Evolutionary conservation across 2,797 vertebrate species (phyloP), one percentile per base, ranked within the genome.

Genomic region (Tapirus indicus): DNA sequence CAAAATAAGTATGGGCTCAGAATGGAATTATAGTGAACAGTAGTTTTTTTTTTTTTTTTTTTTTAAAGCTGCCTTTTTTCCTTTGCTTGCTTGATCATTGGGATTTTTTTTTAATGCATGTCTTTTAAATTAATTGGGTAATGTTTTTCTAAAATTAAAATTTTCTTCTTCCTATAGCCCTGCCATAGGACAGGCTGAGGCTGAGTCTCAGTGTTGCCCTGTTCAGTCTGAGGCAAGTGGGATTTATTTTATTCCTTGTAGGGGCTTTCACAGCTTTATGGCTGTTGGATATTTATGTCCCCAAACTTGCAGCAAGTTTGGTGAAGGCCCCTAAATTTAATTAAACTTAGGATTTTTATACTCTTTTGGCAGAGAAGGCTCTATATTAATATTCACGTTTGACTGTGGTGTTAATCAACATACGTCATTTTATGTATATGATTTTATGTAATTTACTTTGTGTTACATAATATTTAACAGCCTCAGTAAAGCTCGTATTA

Each of bases 271-370:
- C 99, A 99, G 99, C 99, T 99, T 98, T 98, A 98, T 98, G 96
- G 99, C 99, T 99, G 99, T 99, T 99, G 99, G 99, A 99, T 99
- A 98, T 98, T 98, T 98, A 94, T 99, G 99, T 99, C 99, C 99
- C 99, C 99, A 99, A 99, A 99, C 99, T 99, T 99, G 99, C 96
- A 99, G 99, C 99, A 99, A 99, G 99, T 99, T 99, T 99, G 99
- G 99, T 99, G 99, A 99, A 99, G 99, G 99, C 98, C 99, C 99
- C 99, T 99, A 99, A 86, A 98, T 99, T 99, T 99, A 99, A 98
- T 99, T 99, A 99, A 99, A 99, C 97, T 98, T 98, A 99, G 99
- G 99, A 98, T 99, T 99, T 99, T 99, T 98, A 98, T 98, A 98
- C 95, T 98, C 98, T 98, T 99, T 98, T 98, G 97, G 97, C 98